Conservation (phyloP, 2,888 invertebrate genomes). For the Teleiodes luculella region DNA sequence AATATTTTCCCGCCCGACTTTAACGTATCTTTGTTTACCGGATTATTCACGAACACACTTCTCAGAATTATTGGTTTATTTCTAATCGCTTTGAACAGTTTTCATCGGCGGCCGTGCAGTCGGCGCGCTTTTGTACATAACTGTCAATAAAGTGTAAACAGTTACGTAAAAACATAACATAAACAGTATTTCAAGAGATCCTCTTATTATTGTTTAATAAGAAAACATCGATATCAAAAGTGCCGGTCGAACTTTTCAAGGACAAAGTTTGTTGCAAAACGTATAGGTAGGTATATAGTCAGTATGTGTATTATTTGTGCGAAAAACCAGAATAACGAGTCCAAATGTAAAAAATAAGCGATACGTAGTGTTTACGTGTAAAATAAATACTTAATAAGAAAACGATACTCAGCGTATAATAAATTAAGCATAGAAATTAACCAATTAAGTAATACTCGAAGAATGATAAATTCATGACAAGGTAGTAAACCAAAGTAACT, state of each 20-base stretch:
- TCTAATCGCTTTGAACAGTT: slow-evolving; percentile 36
- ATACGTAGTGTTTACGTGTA: too few relatives aligned
- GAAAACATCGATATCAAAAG: not conserved
- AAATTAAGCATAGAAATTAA: too few relatives aligned
- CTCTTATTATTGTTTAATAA: slow-evolving; percentile 12
- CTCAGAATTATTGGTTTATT: slow-evolving; percentile 38
- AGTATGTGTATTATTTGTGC: not conserved
- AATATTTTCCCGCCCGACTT: not conserved
- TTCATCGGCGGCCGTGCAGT: slow-evolving; percentile 31
- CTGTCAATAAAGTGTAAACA: slow-evolving; percentile 33
- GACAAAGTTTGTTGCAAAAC: not conserved
- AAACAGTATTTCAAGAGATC: slow-evolving; percentile 12
- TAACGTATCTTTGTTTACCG: not conserved
- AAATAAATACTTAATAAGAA: too few relatives aligned
- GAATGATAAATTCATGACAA: too few relatives aligned
- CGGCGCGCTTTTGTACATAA: slow-evolving; percentile 32
- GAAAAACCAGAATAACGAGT: too few relatives aligned
- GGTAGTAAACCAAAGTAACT: too few relatives aligned
- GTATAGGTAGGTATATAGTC: too few relatives aligned
- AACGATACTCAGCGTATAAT: too few relatives aligned
- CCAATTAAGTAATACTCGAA: too few relatives aligned
- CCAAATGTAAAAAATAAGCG: too few relatives aligned
- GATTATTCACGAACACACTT: slow-evolving; percentile 26
- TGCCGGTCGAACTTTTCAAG: slow-evolving; percentile 1
- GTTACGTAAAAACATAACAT: slow-evolving; percentile 25